Conservation (phyloP, 2,888 invertebrate species). For the Digitonthophagus gazella region DNA sequence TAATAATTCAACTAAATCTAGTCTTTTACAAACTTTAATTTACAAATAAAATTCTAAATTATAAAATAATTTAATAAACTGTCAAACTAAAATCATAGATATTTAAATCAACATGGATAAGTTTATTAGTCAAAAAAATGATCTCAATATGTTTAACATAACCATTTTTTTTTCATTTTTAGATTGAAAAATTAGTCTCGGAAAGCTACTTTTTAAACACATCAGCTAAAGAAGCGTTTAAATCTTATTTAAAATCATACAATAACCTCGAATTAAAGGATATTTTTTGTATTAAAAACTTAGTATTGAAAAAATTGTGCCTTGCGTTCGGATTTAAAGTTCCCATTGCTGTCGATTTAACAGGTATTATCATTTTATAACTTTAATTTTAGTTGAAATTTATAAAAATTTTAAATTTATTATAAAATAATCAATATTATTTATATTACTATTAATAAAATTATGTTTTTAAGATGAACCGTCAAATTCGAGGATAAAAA, state of each 20-base stretch:
- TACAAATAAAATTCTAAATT: no score
- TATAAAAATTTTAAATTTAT: no score
- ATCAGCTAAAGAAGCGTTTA: background rate
- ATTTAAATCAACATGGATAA: no score
- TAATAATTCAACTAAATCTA: no score
- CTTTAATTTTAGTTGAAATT: no score
- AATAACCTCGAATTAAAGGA: background rate
- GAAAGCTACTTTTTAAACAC: background rate
- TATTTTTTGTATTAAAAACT: background rate
- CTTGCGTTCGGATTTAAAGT: background rate
- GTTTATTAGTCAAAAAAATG: no score
- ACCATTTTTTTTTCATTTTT: no score
- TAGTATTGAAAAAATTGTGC: background rate
- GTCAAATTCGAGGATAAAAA: background rate
- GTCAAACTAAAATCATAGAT: no score
- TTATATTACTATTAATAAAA: background rate
- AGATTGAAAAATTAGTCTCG: background rate
- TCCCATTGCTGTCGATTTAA: background rate
- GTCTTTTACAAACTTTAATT: no score
- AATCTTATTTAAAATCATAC: background rate
- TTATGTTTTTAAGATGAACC: background rate
- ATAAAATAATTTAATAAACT: no score
- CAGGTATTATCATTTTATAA: no score
- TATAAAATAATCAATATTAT: background rate
- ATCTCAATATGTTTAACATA: no score